These are phyloP conservation scores for Calycopis cecrops DNA, from an alignment of 1,140 invertebrate species.

Conservation along the genomic window DNA sequence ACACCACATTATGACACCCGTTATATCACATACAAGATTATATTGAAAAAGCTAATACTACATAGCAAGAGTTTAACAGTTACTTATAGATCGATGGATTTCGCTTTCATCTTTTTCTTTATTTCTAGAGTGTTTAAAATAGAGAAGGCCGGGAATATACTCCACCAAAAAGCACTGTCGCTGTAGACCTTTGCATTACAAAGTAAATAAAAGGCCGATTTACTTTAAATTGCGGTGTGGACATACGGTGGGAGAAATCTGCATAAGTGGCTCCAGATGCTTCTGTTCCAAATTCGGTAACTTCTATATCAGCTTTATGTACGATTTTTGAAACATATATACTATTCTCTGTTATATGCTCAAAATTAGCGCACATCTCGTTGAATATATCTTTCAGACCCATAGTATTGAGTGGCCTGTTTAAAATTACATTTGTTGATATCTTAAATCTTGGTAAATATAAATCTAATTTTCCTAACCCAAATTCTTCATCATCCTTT, in stretches of 20 bases:
- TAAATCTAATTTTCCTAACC: slow-evolving; percentile 76
- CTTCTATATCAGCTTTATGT: slow-evolving; percentile 85
- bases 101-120: no score
- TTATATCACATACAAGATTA: no score
- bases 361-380: slow-evolving; percentile 76
- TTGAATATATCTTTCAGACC: slow-evolving; percentile 83
- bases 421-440: slow-evolving; percentile 77
- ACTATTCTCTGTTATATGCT: slow-evolving; percentile 75
- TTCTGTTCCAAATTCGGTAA: slow-evolving; percentile 86
- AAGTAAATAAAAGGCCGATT: slow-evolving; percentile 78
- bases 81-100: no score
- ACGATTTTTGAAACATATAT: slow-evolving; percentile 76
- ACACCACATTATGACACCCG: no score
- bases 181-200: slow-evolving; percentile 76
- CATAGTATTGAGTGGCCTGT: slow-evolving; percentile 75
- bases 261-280: slow-evolving; percentile 78
- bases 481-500: slow-evolving; percentile 44
- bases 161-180: slow-evolving; percentile 76
- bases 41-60: no score
- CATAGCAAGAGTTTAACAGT: no score
- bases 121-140: no score
- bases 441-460: slow-evolving; percentile 82
- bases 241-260: slow-evolving; percentile 66
- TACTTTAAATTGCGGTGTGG: slow-evolving; percentile 71
- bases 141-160: slow-evolving; percentile 44